phyloP scores from a whole-genome alignment of 2,888 invertebrate genomes.

The Cheilosia urbana region DNA sequence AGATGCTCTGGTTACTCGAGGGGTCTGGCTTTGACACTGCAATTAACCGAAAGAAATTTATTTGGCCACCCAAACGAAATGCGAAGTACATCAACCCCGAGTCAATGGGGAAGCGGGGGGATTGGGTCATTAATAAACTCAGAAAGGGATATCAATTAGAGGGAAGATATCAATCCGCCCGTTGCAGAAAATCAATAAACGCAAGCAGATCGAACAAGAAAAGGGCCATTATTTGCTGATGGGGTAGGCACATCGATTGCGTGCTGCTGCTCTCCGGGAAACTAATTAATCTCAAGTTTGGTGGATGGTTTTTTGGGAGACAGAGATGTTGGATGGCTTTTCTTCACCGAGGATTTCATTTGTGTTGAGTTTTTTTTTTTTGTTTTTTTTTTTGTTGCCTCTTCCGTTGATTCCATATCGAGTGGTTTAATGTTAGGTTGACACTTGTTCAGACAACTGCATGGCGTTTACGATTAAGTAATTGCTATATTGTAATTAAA shows the following conservation, averaged over 20 bases:
- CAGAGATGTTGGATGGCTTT: slow-evolving; percentile 1
- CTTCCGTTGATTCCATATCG: background rate
- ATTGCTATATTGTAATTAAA: slow-evolving; percentile 58
- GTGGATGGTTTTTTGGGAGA: slow-evolving; percentile 28
- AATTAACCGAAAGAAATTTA: slow-evolving; percentile 66
- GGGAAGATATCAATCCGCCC: slow-evolving; percentile 63
- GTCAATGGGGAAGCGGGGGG: background rate
- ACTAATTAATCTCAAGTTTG: slow-evolving; percentile 61
- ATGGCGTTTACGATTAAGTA: slow-evolving; percentile 52
- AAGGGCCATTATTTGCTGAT: slow-evolving; percentile 13
- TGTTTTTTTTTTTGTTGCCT: background rate
- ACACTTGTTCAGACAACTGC: slow-evolving; percentile 59
- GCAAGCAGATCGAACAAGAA: slow-evolving; percentile 3
- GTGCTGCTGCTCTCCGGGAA: slow-evolving; percentile 15
- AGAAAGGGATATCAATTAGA: slow-evolving; percentile 72
- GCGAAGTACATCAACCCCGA: background rate
- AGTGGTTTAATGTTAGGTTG: slow-evolving; percentile 63
- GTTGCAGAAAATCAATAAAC: slow-evolving; percentile 62
- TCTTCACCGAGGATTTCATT: slow-evolving; percentile 7
- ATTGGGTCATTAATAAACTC: slow-evolving; percentile 60
- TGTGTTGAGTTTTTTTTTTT: slow-evolving; percentile 1
- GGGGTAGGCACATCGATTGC: background rate
- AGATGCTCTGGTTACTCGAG: slow-evolving; percentile 28
- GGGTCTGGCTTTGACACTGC: slow-evolving; percentile 60
- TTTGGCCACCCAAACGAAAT: slow-evolving; percentile 34